Conservation (phyloP, 2,888 invertebrate species). For the Ecdyonurus torrentis region DNA sequence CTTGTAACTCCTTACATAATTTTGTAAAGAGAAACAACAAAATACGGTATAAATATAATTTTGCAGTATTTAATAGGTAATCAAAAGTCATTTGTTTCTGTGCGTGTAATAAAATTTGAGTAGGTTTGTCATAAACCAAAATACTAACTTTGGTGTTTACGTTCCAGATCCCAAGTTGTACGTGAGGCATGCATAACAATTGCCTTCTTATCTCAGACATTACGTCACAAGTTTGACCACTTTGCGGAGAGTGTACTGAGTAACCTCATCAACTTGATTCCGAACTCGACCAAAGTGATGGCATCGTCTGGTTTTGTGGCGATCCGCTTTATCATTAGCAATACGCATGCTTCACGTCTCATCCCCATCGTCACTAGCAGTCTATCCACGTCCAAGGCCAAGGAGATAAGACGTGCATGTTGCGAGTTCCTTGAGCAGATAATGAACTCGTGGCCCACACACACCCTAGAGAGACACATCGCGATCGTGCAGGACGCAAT, state of each 20-base stretch:
- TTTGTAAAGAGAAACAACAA: too few species aligned
- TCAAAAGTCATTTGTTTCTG: too few species aligned
- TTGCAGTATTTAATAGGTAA: too few species aligned
- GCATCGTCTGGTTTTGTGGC: slow-evolving; percentile 76
- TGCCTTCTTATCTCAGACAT: slow-evolving; percentile 73
- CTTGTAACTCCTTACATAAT: too few species aligned
- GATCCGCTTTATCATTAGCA: slow-evolving; percentile 71
- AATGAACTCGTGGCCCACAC: slow-evolving; percentile 74
- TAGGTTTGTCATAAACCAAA: too few species aligned
- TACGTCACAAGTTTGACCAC: slow-evolving; percentile 70
- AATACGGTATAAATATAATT: too few species aligned
- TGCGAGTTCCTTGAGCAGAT: slow-evolving; percentile 74
- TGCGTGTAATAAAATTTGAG: too few species aligned
- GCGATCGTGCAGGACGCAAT: slow-evolving; percentile 64
- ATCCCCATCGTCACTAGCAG: slow-evolving; percentile 62
- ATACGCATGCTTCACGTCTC: slow-evolving; percentile 63
- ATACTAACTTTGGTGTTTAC: not conserved
- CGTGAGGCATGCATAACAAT: slow-evolving; percentile 92
- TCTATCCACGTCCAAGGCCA: slow-evolving; percentile 65
- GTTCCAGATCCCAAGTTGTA: slow-evolving; percentile 63
- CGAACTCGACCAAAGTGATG: slow-evolving; percentile 89
- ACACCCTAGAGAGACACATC: slow-evolving; percentile 65
- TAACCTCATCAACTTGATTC: slow-evolving; percentile 73
- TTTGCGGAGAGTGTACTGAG: slow-evolving; percentile 71
- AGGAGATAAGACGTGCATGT: slow-evolving; percentile 64